Percentiles rank a stretch among this genome's conserved stretches.
phyloP scores from a whole-genome alignment of 92 coral and sea anemone species.

The Montipora capitata region DNA sequence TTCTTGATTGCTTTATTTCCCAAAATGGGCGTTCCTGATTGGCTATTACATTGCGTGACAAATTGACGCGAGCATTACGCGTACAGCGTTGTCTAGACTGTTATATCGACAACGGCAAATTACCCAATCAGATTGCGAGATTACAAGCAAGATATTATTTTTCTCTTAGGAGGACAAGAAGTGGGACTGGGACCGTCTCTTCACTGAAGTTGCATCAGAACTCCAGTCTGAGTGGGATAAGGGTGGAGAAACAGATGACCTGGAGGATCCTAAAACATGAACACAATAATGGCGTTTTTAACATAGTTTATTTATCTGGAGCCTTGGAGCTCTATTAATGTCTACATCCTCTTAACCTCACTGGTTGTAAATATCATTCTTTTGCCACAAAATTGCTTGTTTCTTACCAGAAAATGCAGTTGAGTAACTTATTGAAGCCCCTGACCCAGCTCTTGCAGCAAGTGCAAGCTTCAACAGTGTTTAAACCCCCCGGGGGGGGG shows the following conservation, averaged over 20 bases:
- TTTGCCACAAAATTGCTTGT: not conserved
- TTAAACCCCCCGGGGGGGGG: no score
- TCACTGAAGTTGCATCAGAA: slow-evolving; percentile 97
- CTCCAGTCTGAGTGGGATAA: slow-evolving; percentile 97
- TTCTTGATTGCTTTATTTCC: no score
- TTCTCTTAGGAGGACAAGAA: slow-evolving; percentile 90
- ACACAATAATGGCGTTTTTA: not conserved
- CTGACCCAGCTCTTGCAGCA: no score
- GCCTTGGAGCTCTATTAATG: not conserved
- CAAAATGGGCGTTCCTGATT: no score
- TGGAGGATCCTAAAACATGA: slow-evolving; percentile 15
- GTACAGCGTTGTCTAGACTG: no score
- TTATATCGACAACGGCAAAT: no score
- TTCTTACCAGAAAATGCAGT: not conserved
- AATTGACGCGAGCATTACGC: no score
- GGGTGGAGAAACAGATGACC: slow-evolving; percentile 24
- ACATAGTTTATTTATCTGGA: not conserved
- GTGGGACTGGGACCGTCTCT: slow-evolving; percentile 98
- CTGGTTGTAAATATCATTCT: not conserved
- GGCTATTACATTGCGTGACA: no score
- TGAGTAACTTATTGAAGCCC: no score
- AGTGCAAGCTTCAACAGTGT: no score
- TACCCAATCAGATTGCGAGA: no score
- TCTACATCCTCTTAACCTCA: not conserved
- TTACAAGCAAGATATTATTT: not conserved